Evolutionary conservation across 2,888 invertebrate species (phyloP), one percentile per base, ranked within the genome.

Genomic region (Thumatha senex): DNA sequence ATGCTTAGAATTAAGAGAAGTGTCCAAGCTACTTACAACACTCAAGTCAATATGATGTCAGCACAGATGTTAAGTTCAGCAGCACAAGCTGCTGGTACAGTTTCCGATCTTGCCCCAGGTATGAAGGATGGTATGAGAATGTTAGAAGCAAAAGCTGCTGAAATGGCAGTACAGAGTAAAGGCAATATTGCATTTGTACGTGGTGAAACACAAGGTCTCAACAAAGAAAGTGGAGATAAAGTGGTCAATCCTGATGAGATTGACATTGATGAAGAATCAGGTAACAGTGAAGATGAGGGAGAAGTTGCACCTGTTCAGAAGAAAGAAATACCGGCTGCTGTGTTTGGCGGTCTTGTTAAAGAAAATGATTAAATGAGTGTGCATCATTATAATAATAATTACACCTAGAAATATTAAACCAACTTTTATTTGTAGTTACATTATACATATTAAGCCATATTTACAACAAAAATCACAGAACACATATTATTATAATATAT

Each of bases 41-140:
- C 99, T 0, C 98, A 99, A 92, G 94, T 95, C n/a, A 99, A 99
- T 82, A 99, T 98, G 96, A 99, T 99, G 98, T 97, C 98, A 11
- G 98, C 98, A 0, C 99, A 99, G 85, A 98, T 99, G 96, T 91
- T 98, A 68, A 97, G 96, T 70, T 96, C 96, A 14, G 94, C 94
- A 36, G 92, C 93, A 13, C 93, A 93, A 67, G 92, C 92, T 47
- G 92, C 94, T 34, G 94, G 95, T 13, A 95, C 95, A 24, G 89
- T 95, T 42, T 95, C 95, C 0, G 95, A 95, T 77, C 92, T 95
- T 56, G 95, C 95, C 30, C 95, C 95, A 33, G 96, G 95, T 30
- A 94, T 94, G 67, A 94, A 95, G 70, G 97, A 98, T 88, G 96
- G 96, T 8, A 98, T 98, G 98, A 93, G 96, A 67, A 92, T 97